phyloP scores from a whole-genome alignment of 1,140 invertebrate genomes.

The Asbolus verrucosus region DNA sequence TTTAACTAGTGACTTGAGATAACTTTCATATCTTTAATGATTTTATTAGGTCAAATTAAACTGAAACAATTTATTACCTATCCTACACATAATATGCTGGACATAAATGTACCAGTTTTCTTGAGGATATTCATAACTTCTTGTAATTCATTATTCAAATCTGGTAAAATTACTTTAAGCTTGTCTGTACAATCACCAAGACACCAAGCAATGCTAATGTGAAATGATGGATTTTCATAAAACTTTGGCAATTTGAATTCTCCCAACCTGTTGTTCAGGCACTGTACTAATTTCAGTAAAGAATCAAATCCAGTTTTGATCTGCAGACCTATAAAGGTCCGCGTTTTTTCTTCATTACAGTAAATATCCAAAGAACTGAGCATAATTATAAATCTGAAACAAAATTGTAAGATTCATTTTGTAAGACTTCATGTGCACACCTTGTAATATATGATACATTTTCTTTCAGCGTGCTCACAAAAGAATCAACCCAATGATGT shows the following conservation, averaged over 20 bases:
- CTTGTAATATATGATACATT: slow-evolving; percentile 53
- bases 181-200: slow-evolving; percentile 70
- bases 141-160: slow-evolving; percentile 64
- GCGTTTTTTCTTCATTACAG: slow-evolving; percentile 79
- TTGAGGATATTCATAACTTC: slow-evolving; percentile 61
- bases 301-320: slow-evolving; percentile 67
- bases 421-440: too few relatives aligned
- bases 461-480: slow-evolving; percentile 66
- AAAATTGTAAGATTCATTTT: too few relatives aligned
- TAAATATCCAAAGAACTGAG: slow-evolving; percentile 74
- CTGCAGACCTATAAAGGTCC: slow-evolving; percentile 79
- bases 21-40: too few relatives aligned
- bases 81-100: slow-evolving; percentile 64
- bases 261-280: slow-evolving; percentile 71
- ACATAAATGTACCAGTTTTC: slow-evolving; percentile 62
- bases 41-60: slow-evolving; percentile 58
- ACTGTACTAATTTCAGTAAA: slow-evolving; percentile 68
- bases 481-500: slow-evolving; percentile 77
- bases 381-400: slow-evolving; percentile 72
- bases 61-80: slow-evolving; percentile 66
- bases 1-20: too few relatives aligned
- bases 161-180: slow-evolving; percentile 65
- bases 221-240: slow-evolving; percentile 78
- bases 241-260: slow-evolving; percentile 76
- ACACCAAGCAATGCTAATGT: slow-evolving; percentile 77